Evolutionary conservation across 2,888 invertebrate species (phyloP).

Genomic region (Leptinotarsa juncta): DNA sequence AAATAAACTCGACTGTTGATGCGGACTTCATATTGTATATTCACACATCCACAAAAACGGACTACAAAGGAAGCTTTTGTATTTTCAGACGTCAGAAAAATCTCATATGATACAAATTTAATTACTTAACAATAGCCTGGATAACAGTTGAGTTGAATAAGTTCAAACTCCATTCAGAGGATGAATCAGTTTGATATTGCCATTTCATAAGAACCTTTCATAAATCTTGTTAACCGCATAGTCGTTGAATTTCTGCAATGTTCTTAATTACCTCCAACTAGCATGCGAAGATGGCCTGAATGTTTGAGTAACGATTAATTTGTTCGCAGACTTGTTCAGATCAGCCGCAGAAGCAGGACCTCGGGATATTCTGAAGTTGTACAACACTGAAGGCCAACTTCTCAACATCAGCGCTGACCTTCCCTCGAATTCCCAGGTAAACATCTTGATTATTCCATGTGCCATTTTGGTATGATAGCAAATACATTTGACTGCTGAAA

Average conservation of each 20-base stretch:
- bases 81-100: too few species aligned
- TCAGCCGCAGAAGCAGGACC: conserved; percentile 76
- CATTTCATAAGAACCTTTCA: too few species aligned
- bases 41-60: too few species aligned
- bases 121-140: too few species aligned
- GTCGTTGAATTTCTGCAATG: background rate
- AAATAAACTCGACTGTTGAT: too few species aligned
- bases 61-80: too few species aligned
- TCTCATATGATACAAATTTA: too few species aligned
- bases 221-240: background rate
- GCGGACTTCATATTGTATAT: too few species aligned
- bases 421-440: conserved; percentile 67
- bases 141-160: too few species aligned
- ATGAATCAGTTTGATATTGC: too few species aligned
- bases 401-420: conserved; percentile 73
- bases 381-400: conserved; percentile 71
- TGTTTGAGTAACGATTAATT: conserved; percentile 31
- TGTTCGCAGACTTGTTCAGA: conserved; percentile 73
- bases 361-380: conserved; percentile 75
- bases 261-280: background rate
- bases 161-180: too few species aligned
- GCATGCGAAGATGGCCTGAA: background rate
- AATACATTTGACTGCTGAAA: too few species aligned
- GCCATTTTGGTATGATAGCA: background rate
- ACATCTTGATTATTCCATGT: conserved; percentile 56